Evolutionary conservation across 2,888 invertebrate species (phyloP).

Genomic region (Anarsia innoxiella): DNA sequence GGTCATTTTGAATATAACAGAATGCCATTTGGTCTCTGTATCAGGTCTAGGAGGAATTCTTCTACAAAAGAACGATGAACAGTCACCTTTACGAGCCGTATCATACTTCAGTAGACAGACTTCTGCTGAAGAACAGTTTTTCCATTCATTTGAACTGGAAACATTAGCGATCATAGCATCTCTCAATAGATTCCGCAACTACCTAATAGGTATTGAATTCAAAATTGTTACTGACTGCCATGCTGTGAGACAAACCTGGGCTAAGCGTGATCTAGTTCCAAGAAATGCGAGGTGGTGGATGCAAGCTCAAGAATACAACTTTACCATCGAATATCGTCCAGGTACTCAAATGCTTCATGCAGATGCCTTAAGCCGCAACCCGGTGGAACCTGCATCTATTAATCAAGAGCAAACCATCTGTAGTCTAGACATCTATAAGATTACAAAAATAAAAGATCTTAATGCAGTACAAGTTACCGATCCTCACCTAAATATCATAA

Average conservation of each 20-base stretch:
- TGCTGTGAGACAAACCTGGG: not conserved
- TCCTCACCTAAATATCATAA: not conserved
- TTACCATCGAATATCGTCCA: not conserved
- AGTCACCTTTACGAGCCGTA: conserved; percentile 24
- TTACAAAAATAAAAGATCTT: not conserved
- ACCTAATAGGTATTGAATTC: not conserved
- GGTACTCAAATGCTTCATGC: not conserved
- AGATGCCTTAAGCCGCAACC: not conserved
- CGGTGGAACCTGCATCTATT: too few species aligned
- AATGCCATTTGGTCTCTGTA: conserved; percentile 18
- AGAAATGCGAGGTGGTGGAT: not conserved
- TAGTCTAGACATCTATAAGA: too few species aligned
- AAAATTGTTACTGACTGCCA: conserved; percentile 4
- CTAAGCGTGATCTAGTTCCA: not conserved
- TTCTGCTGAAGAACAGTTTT: conserved; percentile 22
- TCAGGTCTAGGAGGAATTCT: conserved; percentile 26
- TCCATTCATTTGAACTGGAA: conserved; percentile 36
- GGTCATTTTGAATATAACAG: conserved; percentile 20
- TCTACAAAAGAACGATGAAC: conserved; percentile 17
- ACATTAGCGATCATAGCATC: conserved; percentile 31
- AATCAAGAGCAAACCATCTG: too few species aligned
- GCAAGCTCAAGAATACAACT: not conserved
- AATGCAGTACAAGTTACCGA: not conserved
- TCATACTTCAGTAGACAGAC: conserved; percentile 28
- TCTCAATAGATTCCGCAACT: conserved; percentile 10